A percentile compares a stretch with the other conserved stretches of the same genome.
These are phyloP conservation scores for Ormyrus labotus DNA, from an alignment of 2,888 invertebrate genomes.

Conservation along the genomic window DNA sequence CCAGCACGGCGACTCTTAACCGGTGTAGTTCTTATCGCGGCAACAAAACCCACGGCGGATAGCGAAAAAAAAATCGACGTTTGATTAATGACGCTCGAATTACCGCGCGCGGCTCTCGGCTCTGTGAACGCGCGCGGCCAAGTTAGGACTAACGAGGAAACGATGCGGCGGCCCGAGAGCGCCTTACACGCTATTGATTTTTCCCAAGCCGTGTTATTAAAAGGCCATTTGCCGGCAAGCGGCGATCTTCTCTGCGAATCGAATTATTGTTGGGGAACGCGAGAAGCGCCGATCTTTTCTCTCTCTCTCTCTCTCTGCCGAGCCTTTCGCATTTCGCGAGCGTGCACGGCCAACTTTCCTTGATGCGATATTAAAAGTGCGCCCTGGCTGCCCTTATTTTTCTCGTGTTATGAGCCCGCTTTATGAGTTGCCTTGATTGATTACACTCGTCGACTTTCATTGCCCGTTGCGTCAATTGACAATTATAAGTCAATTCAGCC, in stretches of 20 bases:
- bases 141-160: constrained; percentile 50
- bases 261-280: constrained; percentile 29
- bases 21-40: constrained; percentile 54
- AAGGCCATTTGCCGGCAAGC: constrained; percentile 59
- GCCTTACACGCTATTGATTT: constrained; percentile 62
- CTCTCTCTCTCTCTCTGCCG: neutral
- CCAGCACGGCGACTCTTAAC: constrained; percentile 37
- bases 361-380: constrained; percentile 46
- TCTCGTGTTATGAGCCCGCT: constrained; percentile 23
- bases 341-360: neutral
- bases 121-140: neutral
- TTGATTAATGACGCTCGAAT: constrained; percentile 55
- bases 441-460: neutral
- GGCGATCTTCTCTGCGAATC: constrained; percentile 44
- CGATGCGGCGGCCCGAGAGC: constrained; percentile 43
- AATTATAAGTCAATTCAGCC: too few species aligned
- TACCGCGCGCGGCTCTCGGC: neutral
- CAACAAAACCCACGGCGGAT: constrained; percentile 47
- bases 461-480: neutral
- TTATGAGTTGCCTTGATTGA: constrained; percentile 1
- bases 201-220: constrained; percentile 60
- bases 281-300: neutral
- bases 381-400: neutral
- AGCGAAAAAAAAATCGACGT: constrained; percentile 45
- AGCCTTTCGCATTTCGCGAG: constrained; percentile 24